Base-by-base conservation (phyloP, 2,113 vertebrate genomes). In the Apus apus region DNA sequence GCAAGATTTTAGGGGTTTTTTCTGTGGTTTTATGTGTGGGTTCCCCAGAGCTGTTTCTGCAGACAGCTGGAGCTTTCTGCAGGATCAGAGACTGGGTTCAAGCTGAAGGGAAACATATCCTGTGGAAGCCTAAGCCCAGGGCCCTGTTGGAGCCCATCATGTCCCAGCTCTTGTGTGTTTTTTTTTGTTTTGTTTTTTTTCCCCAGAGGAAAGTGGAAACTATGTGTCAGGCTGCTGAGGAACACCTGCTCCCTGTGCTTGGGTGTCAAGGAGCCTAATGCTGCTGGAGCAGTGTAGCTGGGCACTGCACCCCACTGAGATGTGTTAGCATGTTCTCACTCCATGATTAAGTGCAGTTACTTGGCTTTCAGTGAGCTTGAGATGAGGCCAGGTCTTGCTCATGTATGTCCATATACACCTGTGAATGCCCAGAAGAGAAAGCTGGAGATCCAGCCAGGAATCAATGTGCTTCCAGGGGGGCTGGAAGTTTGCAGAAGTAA, bases 81-180 rank as follows among this genome's bases (percentile, higher is more conserved):
- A 62, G 21, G 17, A 34, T 73, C 46, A 43, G 29, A 80, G 65
- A 62, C 40, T 68, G 27, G 5, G 13, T 36, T 74, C 5, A 5
- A 70, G 45, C 17, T 60, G 29, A 40, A 87, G n/a, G 54, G 27
- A 64, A 11, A 32, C 0, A 1, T 25, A 30, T 9, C 21, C 22
- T 64, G 36, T 18, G 29, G 43, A 57, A 74, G 5, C 8, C 13
- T 36, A 11, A 36, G 14, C 23, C 30, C 22, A 13, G 10, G 13
- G 15, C 13, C 13, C n/a, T 0, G 0, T 34, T 30, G 32, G 30
- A 75, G 17, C n/a, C 23, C 10, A 23, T 36, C 7, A 0, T 8
- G 15, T 36, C 34, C 26, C 18, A 77, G 5, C 11, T 62, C 5
- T 43, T 11, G 7, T 27, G 15, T n/a, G n/a, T n/a, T n/a, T n/a